phyloP scores from a whole-genome alignment of 37 sponge, comb jelly and placozoan species.

The Aplysina aerophoba region DNA sequence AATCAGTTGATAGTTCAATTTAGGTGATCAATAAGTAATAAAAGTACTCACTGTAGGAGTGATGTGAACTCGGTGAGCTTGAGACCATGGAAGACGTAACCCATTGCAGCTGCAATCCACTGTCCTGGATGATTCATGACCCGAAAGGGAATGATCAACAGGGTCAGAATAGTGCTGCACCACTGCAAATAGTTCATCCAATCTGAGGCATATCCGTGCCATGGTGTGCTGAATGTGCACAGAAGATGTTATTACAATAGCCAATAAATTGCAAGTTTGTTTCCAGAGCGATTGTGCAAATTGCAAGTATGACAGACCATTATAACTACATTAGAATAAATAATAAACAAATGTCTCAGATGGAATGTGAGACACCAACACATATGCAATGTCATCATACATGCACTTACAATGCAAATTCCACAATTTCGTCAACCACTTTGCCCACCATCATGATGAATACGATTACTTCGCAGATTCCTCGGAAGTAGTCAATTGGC shows the following conservation, averaged over 20 bases:
- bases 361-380: no score
- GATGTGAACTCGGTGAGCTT: neutral
- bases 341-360: no score
- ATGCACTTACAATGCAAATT: neutral
- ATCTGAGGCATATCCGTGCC: neutral
- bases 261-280: no score
- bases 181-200: constrained; percentile 16
- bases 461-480: neutral
- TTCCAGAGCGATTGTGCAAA: no score
- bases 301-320: no score
- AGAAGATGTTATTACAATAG: no score
- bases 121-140: neutral
- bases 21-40: no score
- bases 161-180: neutral
- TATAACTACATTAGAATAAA: no score
- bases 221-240: no score
- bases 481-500: constrained; percentile 12
- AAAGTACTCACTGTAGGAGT: neutral
- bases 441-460: neutral
- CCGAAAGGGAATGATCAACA: constrained; percentile 5
- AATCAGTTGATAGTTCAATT: no score
- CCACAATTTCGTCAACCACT: neutral
- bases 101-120: constrained; percentile 3
- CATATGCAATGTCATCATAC: no score
- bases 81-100: neutral